These are phyloP conservation scores for Eriosoma lanigerum DNA, from an alignment of 1,140 invertebrate species.

Conservation along the genomic window DNA sequence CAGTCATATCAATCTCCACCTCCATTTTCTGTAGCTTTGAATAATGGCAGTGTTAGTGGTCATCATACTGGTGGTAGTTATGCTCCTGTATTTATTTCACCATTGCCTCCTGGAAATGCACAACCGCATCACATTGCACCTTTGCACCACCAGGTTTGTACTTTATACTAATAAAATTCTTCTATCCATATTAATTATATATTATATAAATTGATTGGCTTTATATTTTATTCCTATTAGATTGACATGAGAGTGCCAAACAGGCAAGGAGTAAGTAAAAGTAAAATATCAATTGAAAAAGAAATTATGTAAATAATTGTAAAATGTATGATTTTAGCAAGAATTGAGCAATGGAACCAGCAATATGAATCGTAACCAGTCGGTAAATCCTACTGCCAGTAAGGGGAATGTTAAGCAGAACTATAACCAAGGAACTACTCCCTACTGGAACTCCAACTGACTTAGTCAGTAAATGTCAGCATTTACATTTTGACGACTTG, in stretches of 20 bases:
- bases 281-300: background rate
- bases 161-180: too few species aligned
- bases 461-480: constrained; percentile 23
- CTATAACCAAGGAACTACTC: constrained; percentile 39
- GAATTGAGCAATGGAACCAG: constrained; percentile 35
- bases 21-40: constrained; percentile 42
- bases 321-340: constrained; percentile 20
- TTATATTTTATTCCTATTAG: constrained; percentile 1
- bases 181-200: too few species aligned
- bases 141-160: constrained; percentile 45
- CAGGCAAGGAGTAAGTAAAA: constrained; percentile 34
- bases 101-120: constrained; percentile 37
- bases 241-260: constrained; percentile 45
- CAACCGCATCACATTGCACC: constrained; percentile 45
- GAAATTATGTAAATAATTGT: background rate
- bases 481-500: constrained; percentile 14
- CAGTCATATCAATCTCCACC: constrained; percentile 43
- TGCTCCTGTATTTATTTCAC: constrained; percentile 48
- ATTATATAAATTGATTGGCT: background rate
- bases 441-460: constrained; percentile 46
- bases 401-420: constrained; percentile 43
- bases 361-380: constrained; percentile 37
- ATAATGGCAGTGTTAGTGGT: constrained; percentile 34
- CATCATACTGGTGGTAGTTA: constrained; percentile 42
- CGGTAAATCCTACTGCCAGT: constrained; percentile 29